A percentile compares a stretch with the other conserved stretches of the same genome.
Conservation (phyloP, 2,797 vertebrate species). For the Nyctalus aviator region DNA sequence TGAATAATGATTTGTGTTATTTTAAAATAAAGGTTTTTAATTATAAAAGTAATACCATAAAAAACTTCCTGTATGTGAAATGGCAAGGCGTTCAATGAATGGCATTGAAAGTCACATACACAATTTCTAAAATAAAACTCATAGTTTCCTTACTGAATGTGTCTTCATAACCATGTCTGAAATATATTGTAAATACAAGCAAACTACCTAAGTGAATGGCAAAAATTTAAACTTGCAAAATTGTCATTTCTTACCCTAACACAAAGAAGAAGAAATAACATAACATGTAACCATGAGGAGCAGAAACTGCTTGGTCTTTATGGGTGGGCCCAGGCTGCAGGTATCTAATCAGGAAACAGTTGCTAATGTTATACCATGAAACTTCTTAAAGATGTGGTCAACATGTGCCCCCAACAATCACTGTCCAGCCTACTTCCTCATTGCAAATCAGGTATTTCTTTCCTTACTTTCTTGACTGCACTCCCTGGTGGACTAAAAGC, state of each 20-base stretch:
- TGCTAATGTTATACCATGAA: background rate
- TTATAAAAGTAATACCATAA: background rate
- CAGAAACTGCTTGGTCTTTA: background rate
- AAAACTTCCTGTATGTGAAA: background rate
- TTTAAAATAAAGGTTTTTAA: background rate
- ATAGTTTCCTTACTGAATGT: background rate
- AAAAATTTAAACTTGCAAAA: background rate
- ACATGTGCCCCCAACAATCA: background rate
- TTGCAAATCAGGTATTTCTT: background rate
- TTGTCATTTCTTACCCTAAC: background rate
- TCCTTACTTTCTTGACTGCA: background rate
- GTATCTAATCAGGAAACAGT: background rate
- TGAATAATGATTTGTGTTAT: background rate
- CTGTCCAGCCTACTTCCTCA: background rate
- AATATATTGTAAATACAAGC: background rate
- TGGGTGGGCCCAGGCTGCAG: background rate
- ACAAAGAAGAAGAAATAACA: background rate
- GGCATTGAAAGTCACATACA: background rate
- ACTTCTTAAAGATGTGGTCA: background rate
- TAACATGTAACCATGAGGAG: background rate
- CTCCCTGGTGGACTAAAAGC: background rate
- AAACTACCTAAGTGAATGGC: background rate
- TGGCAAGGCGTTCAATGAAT: background rate
- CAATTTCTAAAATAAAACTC: slow-evolving; percentile 49
- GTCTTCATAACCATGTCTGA: background rate